Base-by-base conservation (phyloP, 2,888 invertebrate species). In the Hirtodrosophila cameraria region DNA sequence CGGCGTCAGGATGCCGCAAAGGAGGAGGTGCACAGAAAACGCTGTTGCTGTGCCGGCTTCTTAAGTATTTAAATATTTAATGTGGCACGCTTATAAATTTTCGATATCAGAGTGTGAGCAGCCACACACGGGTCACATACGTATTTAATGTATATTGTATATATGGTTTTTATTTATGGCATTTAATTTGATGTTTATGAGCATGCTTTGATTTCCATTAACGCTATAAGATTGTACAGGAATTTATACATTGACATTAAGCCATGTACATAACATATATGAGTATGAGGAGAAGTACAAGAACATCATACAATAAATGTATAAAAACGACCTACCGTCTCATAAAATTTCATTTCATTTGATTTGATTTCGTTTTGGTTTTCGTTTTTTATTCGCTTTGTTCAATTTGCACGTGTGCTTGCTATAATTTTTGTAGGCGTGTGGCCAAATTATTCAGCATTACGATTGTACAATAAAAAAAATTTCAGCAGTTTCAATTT, bases 171-270 rank as follows among this genome's bases (percentile, higher is more conserved):
- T 83, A 80, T 80, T 80, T 81, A 83, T 84, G 75, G 59, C 73
- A 73, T 67, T 80, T 77, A 77, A 75, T 81, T 80, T 80, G 54
- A 75, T 81, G 72, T 75, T 75, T 65, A 75, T 83, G 73, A 84
- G 8, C 23, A 23, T 23, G 63, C 73, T 77, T 73, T 62, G 81
- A 78, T 81, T 84, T 80, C 65, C 72, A 77, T 81, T 74, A 50
- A 8, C 11, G 46, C 27, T 38, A 12, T 9, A 7, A 13, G 35
- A 31, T 38, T 23, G 45, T 15, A 38, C 12, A 1, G 35, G 11
- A 35, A 33, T 53, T 35, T 33, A 9, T 25, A 45, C 48, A 49
- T 58, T 35, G 31, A 45, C 18, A 33, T 43, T 58, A 58, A 69
- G 52, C 52, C 60, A 57, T 73, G 18, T 45, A 23, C 23, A 3